Evolutionary conservation across 2,797 vertebrate species (phyloP).

Genomic region (Gadopsis marmoratus): DNA sequence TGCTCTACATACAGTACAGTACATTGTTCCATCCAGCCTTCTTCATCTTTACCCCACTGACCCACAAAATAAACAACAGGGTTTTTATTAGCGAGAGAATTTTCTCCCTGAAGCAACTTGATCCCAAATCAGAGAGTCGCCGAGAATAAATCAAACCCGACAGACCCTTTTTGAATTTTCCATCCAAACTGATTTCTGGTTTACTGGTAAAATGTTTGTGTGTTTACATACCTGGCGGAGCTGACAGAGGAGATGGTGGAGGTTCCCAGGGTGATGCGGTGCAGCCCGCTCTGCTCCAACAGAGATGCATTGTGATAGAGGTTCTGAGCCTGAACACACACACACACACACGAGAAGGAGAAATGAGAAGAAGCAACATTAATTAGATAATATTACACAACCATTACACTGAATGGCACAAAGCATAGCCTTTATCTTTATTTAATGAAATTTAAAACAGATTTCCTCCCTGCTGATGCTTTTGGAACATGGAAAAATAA

Average conservation of each 20-base stretch:
- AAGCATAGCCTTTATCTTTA: background rate
- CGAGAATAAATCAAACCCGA: slow-evolving; percentile 23
- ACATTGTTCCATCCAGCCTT: slow-evolving; percentile 60
- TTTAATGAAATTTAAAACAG: background rate
- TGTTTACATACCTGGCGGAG: slow-evolving; percentile 88
- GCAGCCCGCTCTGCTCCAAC: slow-evolving; percentile 97
- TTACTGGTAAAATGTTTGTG: background rate
- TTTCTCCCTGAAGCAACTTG: slow-evolving; percentile 46
- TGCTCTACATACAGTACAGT: slow-evolving; percentile 67
- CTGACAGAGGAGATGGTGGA: slow-evolving; percentile 98
- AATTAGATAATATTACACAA: background rate
- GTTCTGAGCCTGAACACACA: slow-evolving; percentile 87
- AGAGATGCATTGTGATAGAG: slow-evolving; percentile 95
- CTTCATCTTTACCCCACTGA: slow-evolving; percentile 72
- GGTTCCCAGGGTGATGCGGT: slow-evolving; percentile 96
- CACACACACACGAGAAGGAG: slow-evolving; percentile 14
- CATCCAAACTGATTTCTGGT: background rate
- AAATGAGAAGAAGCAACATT: background rate
- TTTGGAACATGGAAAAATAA: background rate
- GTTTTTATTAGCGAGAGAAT: slow-evolving; percentile 32
- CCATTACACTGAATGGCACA: background rate
- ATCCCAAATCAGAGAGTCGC: slow-evolving; percentile 20
- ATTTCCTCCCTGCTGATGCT: background rate
- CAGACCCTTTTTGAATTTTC: background rate
- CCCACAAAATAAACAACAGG: slow-evolving; percentile 63